Conservation (phyloP, 2,113 vertebrate species). For the Clupea harengus region DNA sequence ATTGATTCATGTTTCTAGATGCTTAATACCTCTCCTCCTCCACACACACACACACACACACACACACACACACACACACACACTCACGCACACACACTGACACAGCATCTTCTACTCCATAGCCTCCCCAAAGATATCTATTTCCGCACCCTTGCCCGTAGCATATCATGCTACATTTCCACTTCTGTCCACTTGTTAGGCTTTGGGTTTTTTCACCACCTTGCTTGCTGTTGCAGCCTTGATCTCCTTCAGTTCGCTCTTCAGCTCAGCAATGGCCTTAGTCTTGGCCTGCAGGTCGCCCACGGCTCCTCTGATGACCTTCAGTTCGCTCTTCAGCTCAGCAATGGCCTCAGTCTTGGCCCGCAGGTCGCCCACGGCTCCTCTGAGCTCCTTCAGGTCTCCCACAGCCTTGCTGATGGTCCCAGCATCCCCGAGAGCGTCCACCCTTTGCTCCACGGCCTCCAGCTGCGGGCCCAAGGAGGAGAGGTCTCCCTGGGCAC, state of each 20-base stretch:
- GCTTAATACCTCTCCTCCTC: conserved; percentile 5
- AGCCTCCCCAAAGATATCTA: not conserved
- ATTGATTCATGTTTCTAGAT: conserved; percentile 5
- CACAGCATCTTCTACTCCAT: not conserved
- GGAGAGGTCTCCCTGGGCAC: conserved; percentile 66
- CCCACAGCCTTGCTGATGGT: conserved; percentile 49
- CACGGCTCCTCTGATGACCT: conserved; percentile 76
- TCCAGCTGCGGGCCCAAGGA: conserved; percentile 57
- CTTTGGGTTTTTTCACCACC: conserved; percentile 47
- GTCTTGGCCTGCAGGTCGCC: conserved; percentile 77
- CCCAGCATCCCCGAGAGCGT: conserved; percentile 35
- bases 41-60: not conserved
- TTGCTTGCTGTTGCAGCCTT: conserved; percentile 40
- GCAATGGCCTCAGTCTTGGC: conserved; percentile 76
- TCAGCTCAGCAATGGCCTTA: conserved; percentile 73
- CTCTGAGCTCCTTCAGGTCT: conserved; percentile 79
- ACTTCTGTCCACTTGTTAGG: conserved; percentile 54
- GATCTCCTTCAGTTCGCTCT: conserved; percentile 74
- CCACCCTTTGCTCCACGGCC: conserved; percentile 49
- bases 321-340: conserved; percentile 72
- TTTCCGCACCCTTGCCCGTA: not conserved
- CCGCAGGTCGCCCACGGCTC: conserved; percentile 74
- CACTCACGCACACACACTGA: not conserved
- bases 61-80: too few relatives aligned
- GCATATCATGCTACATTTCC: conserved; percentile 44